Base-by-base conservation (phyloP, 2,113 vertebrate species). In the Carettochelys insculpta region DNA sequence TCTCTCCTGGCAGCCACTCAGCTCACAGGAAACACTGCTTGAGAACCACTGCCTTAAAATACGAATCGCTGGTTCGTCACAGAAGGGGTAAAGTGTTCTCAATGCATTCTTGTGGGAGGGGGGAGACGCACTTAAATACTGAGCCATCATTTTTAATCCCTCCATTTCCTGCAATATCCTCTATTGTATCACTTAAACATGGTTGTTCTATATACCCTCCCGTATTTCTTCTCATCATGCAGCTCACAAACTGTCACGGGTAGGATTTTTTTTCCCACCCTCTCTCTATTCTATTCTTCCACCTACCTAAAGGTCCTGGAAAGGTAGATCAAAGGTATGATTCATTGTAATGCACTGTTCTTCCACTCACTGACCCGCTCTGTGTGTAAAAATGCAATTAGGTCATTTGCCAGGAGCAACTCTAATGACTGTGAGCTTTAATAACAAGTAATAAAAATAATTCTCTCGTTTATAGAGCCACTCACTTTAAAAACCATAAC, bases 151-250 rank as follows among this genome's bases (percentile, higher is more conserved):
- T 20, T 65, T 65, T n/a, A 20, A 68, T 29, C 27, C 92, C 93
- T 87, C 81, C 83, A 50, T 82, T 92, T 92, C 83, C 83, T 77
- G 86, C 51, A 87, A 52, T 90, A 65, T 65, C 83, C n/a, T n/a
- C n/a, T n/a, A n/a, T n/a, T n/a, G n/a, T 12, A 11, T 77, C 29
- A 68, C 17, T 68, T 38, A 50, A 79, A 87, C 77, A 71, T 87
- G 92, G 87, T 93, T 92, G 93, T 94, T 97, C 95, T 93, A 89
- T 92, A 92, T 95, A 94, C 96, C 87, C 93, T 95, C 85, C 90
- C 77, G 88, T 10, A 1, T 81, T 82, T 89, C 17, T 93, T 86
- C 88, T 90, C 79, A 94, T 92, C 89, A 77, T 77, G 92, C 89
- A 92, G 87, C 85, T 95, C 47, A 6, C 86, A 92, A 80, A 24